These are phyloP conservation scores for Hyperopisus bebe DNA, from an alignment of 2,113 vertebrate genomes.

Conservation along the genomic window DNA sequence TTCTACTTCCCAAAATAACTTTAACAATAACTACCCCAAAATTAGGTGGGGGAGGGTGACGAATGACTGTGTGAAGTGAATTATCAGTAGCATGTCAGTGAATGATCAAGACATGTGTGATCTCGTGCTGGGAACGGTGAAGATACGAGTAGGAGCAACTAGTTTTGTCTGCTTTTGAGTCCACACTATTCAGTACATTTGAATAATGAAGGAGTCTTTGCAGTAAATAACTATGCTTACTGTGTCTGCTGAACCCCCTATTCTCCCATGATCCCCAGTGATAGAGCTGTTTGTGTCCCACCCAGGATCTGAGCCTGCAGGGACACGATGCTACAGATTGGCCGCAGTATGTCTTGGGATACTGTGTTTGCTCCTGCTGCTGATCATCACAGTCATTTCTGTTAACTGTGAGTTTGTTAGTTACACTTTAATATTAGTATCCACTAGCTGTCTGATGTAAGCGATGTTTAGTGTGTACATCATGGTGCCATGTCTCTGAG, in stretches of 20 bases:
- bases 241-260: neutral
- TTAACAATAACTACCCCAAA: neutral
- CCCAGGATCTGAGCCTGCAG: neutral
- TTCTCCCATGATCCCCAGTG: neutral
- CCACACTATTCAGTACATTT: neutral
- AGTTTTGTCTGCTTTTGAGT: neutral
- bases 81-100: neutral
- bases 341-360: neutral
- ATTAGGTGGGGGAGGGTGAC: neutral
- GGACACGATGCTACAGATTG: neutral
- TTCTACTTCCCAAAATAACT: neutral
- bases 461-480: neutral
- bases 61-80: neutral
- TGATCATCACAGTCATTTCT: neutral
- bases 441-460: neutral
- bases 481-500: neutral
- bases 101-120: neutral
- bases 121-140: neutral
- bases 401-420: neutral
- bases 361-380: neutral
- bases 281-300: neutral
- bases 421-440: neutral
- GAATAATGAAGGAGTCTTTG: neutral
- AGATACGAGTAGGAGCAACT: neutral
- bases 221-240: neutral